phyloP scores from a whole-genome alignment of 2,888 invertebrate species.

The Ethmia dodecea region DNA sequence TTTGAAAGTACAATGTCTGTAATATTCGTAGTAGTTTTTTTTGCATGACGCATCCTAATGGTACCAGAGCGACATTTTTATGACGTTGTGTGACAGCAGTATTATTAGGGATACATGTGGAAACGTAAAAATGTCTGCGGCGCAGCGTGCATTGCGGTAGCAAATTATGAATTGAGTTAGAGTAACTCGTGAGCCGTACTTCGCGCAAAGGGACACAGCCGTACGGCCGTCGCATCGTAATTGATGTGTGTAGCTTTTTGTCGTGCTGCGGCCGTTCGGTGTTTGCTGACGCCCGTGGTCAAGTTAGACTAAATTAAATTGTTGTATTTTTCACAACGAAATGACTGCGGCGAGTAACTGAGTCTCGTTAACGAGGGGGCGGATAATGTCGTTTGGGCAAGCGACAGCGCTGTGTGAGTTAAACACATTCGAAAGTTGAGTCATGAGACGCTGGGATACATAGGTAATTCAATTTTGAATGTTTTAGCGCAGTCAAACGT shows the following conservation, averaged over 20 bases:
- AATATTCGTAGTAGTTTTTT: no score
- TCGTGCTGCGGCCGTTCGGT: slow-evolving; percentile 47
- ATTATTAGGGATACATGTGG: slow-evolving; percentile 24
- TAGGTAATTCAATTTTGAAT: slow-evolving; percentile 2
- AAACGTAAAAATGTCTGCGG: slow-evolving; percentile 49
- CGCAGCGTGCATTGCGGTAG: slow-evolving; percentile 28
- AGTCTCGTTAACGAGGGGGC: slow-evolving; percentile 48
- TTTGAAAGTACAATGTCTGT: no score
- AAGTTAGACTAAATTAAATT: slow-evolving; percentile 74
- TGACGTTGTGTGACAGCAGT: slow-evolving; percentile 21
- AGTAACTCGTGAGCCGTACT: slow-evolving; percentile 46
- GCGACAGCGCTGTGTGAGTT: slow-evolving; percentile 27
- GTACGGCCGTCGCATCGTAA: slow-evolving; percentile 44
- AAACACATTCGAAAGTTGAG: slow-evolving; percentile 26
- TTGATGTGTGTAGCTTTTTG: slow-evolving; percentile 72
- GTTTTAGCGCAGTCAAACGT: neutral
- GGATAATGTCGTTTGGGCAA: slow-evolving; percentile 50
- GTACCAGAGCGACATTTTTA: no score
- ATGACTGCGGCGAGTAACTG: slow-evolving; percentile 48
- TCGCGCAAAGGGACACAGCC: slow-evolving; percentile 44
- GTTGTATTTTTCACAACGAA: slow-evolving; percentile 69
- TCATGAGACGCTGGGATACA: neutral
- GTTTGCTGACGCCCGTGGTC: slow-evolving; percentile 52
- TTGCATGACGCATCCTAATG: no score
- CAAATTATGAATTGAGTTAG: slow-evolving; percentile 66